These are phyloP conservation scores for Diabrotica undecimpunctata DNA, from an alignment of 1,140 invertebrate species.

Conservation along the genomic window DNA sequence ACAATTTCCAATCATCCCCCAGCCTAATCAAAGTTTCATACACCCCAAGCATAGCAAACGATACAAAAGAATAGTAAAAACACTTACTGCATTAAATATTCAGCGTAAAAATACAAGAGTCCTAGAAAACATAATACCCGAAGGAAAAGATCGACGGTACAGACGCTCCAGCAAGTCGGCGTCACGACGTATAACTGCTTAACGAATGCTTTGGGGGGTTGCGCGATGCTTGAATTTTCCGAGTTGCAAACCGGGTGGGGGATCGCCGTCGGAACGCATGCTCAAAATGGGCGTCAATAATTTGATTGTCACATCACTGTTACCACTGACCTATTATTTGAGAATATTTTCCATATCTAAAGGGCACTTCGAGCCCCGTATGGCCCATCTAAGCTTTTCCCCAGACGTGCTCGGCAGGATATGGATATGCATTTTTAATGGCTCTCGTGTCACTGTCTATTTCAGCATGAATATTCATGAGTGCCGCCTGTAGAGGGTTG, in stretches of 20 bases:
- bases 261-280: neutral
- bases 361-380: too few species aligned
- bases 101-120: neutral
- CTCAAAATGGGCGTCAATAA: constrained; percentile 7
- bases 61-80: neutral
- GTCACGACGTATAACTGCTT: neutral
- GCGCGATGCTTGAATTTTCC: neutral
- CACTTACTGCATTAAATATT: neutral
- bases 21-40: too few species aligned
- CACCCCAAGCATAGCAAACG: too few species aligned
- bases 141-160: neutral
- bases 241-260: neutral
- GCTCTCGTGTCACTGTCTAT: too few species aligned
- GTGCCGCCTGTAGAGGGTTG: too few species aligned
- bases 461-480: too few species aligned
- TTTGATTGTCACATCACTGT: constrained; percentile 9
- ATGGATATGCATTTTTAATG: too few species aligned
- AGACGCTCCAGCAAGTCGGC: neutral
- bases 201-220: neutral
- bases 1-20: too few species aligned
- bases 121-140: neutral
- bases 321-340: constrained; percentile 10
- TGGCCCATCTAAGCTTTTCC: too few species aligned
- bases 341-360: constrained; percentile 3
- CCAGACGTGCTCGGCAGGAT: too few species aligned